A percentile compares a stretch with the other conserved stretches of the same genome.
These are phyloP conservation scores for Oreochromis mossambicus DNA, from an alignment of 2,797 vertebrate genomes.

Conservation along the genomic window DNA sequence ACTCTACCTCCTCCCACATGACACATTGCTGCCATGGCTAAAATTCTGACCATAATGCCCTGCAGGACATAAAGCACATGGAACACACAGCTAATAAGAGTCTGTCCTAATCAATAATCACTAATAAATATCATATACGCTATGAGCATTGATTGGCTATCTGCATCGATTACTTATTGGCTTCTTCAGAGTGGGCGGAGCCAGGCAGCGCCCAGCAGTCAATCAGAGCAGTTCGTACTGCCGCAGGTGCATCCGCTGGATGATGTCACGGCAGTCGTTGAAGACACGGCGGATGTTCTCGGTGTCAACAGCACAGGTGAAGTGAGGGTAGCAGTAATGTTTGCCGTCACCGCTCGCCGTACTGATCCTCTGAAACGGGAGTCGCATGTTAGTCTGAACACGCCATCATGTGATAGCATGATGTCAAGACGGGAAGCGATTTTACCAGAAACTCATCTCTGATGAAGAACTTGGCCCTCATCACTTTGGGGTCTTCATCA, in stretches of 20 bases:
- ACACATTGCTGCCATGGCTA: neutral
- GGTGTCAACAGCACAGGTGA: slow-evolving; percentile 94
- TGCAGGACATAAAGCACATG: neutral
- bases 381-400: neutral
- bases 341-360: slow-evolving; percentile 88
- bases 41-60: slow-evolving; percentile 21
- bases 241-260: slow-evolving; percentile 95
- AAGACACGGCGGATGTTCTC: slow-evolving; percentile 96
- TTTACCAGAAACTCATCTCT: slow-evolving; percentile 94
- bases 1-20: neutral
- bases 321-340: slow-evolving; percentile 97
- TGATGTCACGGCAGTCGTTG: slow-evolving; percentile 98
- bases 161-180: neutral
- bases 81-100: neutral
- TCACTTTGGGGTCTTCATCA: slow-evolving; percentile 93
- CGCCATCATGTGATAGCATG: neutral
- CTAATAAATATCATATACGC: neutral
- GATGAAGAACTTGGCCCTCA: slow-evolving; percentile 96
- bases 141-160: neutral
- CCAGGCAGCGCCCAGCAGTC: slow-evolving; percentile 33
- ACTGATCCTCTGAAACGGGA: slow-evolving; percentile 87
- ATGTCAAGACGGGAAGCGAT: neutral
- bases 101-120: neutral
- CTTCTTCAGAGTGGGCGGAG: neutral
- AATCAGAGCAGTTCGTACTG: slow-evolving; percentile 97